Base-by-base conservation (phyloP, 1,140 invertebrate genomes). In the Cherax destructor region DNA sequence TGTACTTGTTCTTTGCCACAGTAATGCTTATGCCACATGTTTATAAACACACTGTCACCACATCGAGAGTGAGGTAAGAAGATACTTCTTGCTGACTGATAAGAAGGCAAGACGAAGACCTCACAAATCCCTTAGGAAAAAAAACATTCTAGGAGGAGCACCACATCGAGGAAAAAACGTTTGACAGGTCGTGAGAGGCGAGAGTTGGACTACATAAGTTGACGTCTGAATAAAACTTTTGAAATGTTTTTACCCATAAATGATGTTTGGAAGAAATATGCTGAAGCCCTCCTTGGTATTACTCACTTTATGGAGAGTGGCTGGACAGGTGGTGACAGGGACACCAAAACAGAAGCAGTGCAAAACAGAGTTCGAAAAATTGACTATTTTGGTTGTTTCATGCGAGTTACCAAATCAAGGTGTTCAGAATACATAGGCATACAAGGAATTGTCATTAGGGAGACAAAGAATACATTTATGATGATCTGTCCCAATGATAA, bases 381-480 rank as follows among this genome's bases (percentile, higher is more conserved):
- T n/a, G 92, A 93, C 16, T 93, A 85, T 74, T 93, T 93, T 90
- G 92, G 92, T 10, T 89, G 90, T 65, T 85, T 92, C 18, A 30
- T 92, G 24, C 65, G 85, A 30, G 92, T 93, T 5, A 92, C 92
- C 16, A 79, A 77, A 11, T 91, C 92, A 50, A 61, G 86, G 49
- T 93, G 91, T 52, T 92, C 92, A 49, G 91, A 86, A 30, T 90
- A 88, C 21, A 52, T 93, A 52, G 91, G 83, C 7, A 61, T 52
- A 52, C 74, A 84, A 81, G 92, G 92, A 11, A 93, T 92, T 86
- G 78, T 93, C 13, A 93, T 93, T 50, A 87, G 81, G 61, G 92
- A 93, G 30, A 93, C 92, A 6, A 93, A 93, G 52, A 93, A 91
- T 83, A 93, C 92, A 5, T 90, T 93, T 47, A 72, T 84, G 21